Evolutionary conservation across 2,113 vertebrate genomes (phyloP).

Genomic region (Stegastes partitus): DNA sequence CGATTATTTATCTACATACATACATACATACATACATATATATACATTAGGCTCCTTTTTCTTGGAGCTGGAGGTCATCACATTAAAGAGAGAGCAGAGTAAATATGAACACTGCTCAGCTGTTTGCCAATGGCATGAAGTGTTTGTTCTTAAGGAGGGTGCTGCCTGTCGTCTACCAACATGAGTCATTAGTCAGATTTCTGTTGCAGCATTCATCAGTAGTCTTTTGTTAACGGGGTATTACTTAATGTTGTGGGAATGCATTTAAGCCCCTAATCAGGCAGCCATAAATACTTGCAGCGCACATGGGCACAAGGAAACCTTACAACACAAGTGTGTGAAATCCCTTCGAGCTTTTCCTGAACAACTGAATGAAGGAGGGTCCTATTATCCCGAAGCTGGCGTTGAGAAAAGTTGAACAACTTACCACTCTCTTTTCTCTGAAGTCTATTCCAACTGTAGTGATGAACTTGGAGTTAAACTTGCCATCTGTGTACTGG

Average conservation of each 20-base stretch:
- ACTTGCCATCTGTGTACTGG: constrained; percentile 97
- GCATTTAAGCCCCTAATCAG: constrained; percentile 44
- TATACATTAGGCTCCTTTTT: constrained; percentile 8
- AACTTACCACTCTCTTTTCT: constrained; percentile 97
- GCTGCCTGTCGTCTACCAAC: constrained; percentile 43
- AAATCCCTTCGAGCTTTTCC: not conserved
- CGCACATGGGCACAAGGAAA: not conserved
- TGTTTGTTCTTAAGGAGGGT: constrained; percentile 83
- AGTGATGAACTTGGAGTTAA: constrained; percentile 98
- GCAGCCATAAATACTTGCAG: not conserved
- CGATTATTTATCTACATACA: not conserved
- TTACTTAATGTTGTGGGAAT: constrained; percentile 50
- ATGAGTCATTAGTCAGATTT: constrained; percentile 52
- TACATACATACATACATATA: no score
- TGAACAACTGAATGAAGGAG: not conserved
- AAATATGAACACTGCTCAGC: constrained; percentile 46
- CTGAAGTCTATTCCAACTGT: constrained; percentile 98
- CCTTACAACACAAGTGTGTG: not conserved
- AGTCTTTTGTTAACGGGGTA: constrained; percentile 40
- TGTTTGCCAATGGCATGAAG: constrained; percentile 70
- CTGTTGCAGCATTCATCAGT: constrained; percentile 47
- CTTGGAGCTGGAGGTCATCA: constrained; percentile 15
- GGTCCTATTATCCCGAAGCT: not conserved
- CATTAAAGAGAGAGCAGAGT: constrained; percentile 31
- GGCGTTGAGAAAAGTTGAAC: not conserved